phyloP scores from a whole-genome alignment of 2,797 vertebrate species.

The Buceros bicornis region DNA sequence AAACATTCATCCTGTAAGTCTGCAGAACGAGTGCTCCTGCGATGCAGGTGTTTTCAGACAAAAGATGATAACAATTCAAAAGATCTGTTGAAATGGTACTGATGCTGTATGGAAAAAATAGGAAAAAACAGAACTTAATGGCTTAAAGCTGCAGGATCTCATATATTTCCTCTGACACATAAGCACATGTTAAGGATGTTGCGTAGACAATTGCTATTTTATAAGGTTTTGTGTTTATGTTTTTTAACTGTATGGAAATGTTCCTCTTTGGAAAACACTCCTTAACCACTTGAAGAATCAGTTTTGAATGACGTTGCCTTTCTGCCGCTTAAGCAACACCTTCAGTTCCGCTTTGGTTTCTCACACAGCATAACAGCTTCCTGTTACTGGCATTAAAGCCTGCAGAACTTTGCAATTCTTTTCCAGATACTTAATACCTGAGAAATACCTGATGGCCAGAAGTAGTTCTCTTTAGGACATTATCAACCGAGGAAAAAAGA shows the following conservation, averaged over 20 bases:
- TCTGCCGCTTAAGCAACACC: not conserved
- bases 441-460: not conserved
- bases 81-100: not conserved
- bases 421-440: not conserved
- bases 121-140: not conserved
- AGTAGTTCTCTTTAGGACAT: not conserved
- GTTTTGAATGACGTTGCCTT: not conserved
- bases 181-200: not conserved
- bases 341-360: not conserved
- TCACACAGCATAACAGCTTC: not conserved
- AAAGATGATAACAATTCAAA: not conserved
- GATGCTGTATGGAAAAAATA: not conserved
- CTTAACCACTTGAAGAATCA: not conserved
- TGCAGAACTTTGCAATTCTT: not conserved
- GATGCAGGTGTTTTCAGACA: constrained; percentile 37
- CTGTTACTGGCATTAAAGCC: not conserved
- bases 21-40: not conserved
- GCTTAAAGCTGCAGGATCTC: not conserved
- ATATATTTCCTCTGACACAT: not conserved
- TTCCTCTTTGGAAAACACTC: not conserved
- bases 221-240: not conserved
- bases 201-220: not conserved
- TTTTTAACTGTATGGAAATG: not conserved
- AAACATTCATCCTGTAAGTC: not conserved
- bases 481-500: not conserved